phyloP scores from a whole-genome alignment of 2,797 vertebrate genomes.

The Brotula barbata region DNA sequence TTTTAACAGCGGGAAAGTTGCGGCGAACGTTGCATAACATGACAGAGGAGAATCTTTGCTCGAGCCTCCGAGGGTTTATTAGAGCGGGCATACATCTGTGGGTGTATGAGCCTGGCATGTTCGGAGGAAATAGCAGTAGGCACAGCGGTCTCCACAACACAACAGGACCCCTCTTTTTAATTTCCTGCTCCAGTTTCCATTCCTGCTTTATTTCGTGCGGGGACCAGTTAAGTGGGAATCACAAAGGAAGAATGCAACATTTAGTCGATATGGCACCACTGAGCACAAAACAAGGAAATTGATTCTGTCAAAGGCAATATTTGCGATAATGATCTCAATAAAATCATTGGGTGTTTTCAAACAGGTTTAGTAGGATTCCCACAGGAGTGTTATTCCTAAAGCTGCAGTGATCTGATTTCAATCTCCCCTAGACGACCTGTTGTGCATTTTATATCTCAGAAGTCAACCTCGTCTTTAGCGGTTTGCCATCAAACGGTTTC shows the following conservation, averaged over 20 bases:
- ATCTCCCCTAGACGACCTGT: conserved; percentile 22
- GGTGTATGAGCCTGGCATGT: conserved; percentile 54
- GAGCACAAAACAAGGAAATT: conserved; percentile 65
- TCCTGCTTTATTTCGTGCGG: conserved; percentile 63
- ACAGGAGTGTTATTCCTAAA: conserved; percentile 29
- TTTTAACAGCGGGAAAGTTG: conserved; percentile 37
- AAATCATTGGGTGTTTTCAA: conserved; percentile 55
- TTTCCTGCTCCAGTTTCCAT: conserved; percentile 77
- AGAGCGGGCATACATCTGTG: conserved; percentile 62
- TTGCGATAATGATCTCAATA: conserved; percentile 71
- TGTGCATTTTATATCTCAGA: conserved; percentile 23
- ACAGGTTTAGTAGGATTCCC: conserved; percentile 49
- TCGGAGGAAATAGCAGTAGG: conserved; percentile 66
- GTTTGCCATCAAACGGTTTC: conserved; percentile 27
- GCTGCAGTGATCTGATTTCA: conserved; percentile 39
- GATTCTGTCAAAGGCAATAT: conserved; percentile 70
- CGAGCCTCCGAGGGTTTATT: conserved; percentile 51
- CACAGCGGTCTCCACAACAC: conserved; percentile 64
- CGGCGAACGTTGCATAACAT: conserved; percentile 28
- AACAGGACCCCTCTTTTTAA: conserved; percentile 74
- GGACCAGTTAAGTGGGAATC: conserved; percentile 62
- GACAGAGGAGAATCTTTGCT: conserved; percentile 57
- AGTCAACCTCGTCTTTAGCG: conserved; percentile 15
- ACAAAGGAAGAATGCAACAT: conserved; percentile 56
- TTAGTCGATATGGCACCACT: conserved; percentile 58